Conservation (phyloP, 2,797 vertebrate species). For the Hybognathus amarus region DNA sequence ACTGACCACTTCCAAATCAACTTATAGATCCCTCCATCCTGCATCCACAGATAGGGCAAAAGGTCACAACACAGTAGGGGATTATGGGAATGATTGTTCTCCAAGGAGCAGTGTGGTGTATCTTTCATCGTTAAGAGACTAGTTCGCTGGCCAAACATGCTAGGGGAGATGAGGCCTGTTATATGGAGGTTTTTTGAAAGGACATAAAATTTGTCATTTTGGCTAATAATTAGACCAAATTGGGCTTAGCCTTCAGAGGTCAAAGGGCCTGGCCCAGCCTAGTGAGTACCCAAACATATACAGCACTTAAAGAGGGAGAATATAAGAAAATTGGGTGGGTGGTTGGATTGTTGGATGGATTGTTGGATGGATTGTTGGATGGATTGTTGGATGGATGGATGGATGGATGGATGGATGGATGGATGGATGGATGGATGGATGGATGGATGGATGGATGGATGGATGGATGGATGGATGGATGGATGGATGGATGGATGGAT, state of each 20-base stretch:
- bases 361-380: background rate
- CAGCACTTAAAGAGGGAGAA: slow-evolving; percentile 70
- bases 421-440: background rate
- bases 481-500: too few relatives aligned
- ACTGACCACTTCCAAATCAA: slow-evolving; percentile 80
- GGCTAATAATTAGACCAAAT: slow-evolving; percentile 91
- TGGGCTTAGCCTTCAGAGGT: slow-evolving; percentile 80
- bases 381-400: background rate
- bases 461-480: too few relatives aligned
- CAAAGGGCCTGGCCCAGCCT: slow-evolving; percentile 79
- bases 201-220: slow-evolving; percentile 92
- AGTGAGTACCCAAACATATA: slow-evolving; percentile 73
- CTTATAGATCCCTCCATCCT: slow-evolving; percentile 90
- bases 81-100: slow-evolving; percentile 94
- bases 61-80: slow-evolving; percentile 88
- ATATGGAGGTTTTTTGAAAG: slow-evolving; percentile 86
- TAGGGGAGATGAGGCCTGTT: slow-evolving; percentile 79
- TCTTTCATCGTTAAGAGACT: slow-evolving; percentile 98
- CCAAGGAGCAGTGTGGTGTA: slow-evolving; percentile 85
- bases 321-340: slow-evolving; percentile 26
- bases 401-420: background rate
- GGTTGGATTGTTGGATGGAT: background rate
- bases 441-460: background rate
- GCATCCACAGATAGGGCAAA: slow-evolving; percentile 91
- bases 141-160: slow-evolving; percentile 83